Conservation (phyloP, 1,140 invertebrate species). For the Trichomalopsis sarcophagae region DNA sequence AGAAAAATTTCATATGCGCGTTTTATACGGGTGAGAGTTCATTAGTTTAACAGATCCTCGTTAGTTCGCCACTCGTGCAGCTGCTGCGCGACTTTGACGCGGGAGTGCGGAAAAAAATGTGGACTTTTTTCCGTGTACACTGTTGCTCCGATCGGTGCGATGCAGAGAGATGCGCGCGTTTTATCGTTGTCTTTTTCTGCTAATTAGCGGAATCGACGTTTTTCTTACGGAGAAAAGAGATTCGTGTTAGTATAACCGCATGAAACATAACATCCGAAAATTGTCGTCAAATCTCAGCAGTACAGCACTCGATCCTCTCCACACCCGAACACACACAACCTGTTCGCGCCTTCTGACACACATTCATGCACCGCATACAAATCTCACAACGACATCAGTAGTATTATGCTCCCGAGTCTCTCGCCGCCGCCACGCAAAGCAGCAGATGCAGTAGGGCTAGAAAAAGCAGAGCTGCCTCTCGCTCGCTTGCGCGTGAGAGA, state of each 20-base stretch:
- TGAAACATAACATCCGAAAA: background rate
- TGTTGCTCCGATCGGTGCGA: too few species aligned
- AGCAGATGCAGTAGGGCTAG: conserved; percentile 40
- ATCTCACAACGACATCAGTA: background rate
- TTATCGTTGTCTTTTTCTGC: background rate
- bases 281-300: too few species aligned
- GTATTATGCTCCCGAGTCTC: background rate
- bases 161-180: background rate
- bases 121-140: too few species aligned
- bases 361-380: background rate
- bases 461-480: conserved; percentile 55
- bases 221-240: background rate
- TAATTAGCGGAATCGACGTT: background rate
- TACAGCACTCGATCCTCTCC: background rate
- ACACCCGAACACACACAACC: background rate
- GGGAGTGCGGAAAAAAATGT: background rate
- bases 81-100: background rate
- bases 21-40: conserved; percentile 38
- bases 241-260: too few species aligned
- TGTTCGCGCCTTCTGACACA: conserved; percentile 17
- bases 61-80: conserved; percentile 24
- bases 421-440: background rate
- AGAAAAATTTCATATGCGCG: background rate
- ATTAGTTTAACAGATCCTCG: conserved; percentile 55
- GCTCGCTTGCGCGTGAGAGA: conserved; percentile 46